Evolutionary conservation across 2,888 invertebrate genomes (phyloP), one percentile per base, ranked within the genome.

Genomic region (Merodon equestris): DNA sequence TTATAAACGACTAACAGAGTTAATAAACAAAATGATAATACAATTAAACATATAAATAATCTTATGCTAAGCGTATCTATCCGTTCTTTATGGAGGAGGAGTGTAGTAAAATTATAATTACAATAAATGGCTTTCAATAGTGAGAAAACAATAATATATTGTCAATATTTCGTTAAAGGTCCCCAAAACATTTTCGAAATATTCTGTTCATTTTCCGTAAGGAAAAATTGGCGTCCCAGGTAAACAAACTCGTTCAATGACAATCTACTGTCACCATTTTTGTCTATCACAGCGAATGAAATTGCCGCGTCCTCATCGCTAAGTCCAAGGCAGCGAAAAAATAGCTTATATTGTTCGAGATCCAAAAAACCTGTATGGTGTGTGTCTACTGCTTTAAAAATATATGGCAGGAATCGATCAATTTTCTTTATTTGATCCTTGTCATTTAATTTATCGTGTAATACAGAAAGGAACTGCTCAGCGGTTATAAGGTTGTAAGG

Each of bases 141-240:
- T 42, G 53, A 58, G n/a, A 42, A 40, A 48, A 54, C 36, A 13
- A 54, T 60, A 12, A 67, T 48, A 60, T 51, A 68, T 58, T 86
- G 86, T 87, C 87, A 87, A 84, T 91, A 91, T 82, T 92, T 89
- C 68, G 91, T 90, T 54, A 95, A 90, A 9, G 96, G 95, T 34
- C 96, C 96, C 95, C 95, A 96, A 85, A 96, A 96, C 91, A 94
- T 93, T 89, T 94, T 95, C 84, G 95, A 95, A 74, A 95, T 93
- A 82, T 91, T 91, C 1, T 90, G 91, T 83, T 94, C 92, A 86
- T 96, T 93, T 85, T 95, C 94, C 0, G 94, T 93, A 58, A 93
- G 89, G 89, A 96, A 95, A 87, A 93, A 96, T 82, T 96, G 95
- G 74, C 93, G 92, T 19, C 96, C 96, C 70, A 95, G 91, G 85